phyloP scores from a whole-genome alignment of 1,140 invertebrate species.

The Drosophila eugracilis region DNA sequence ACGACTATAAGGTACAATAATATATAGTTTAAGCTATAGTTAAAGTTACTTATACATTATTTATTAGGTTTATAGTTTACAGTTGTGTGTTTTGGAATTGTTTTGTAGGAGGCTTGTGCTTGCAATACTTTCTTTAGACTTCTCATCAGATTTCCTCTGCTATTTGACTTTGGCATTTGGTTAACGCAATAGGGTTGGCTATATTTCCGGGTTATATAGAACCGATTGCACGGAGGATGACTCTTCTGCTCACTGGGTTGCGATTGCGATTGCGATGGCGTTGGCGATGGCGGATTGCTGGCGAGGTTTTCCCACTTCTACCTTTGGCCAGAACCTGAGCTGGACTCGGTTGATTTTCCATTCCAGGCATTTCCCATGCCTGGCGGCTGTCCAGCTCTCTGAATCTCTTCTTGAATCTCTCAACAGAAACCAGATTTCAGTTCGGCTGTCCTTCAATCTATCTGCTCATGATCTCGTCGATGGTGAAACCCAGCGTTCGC shows the following conservation, averaged over 20 bases:
- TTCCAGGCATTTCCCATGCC: conserved; percentile 76
- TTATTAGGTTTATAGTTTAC: conserved; percentile 31
- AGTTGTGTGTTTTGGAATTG: conserved; percentile 45
- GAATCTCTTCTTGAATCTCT: conserved; percentile 29
- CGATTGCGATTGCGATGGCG: conserved; percentile 9
- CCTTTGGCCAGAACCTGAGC: conserved; percentile 39
- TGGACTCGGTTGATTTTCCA: conserved; percentile 34
- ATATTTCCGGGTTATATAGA: conserved; percentile 22
- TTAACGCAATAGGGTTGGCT: conserved; percentile 29
- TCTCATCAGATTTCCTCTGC: conserved; percentile 30
- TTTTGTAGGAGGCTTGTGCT: conserved; percentile 35
- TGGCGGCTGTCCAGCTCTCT: conserved; percentile 53
- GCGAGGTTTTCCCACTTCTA: conserved; percentile 23
- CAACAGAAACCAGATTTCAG: conserved; percentile 63
- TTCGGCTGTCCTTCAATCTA: conserved; percentile 83
- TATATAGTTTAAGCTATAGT: conserved; percentile 11
- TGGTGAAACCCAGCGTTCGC: conserved; percentile 90
- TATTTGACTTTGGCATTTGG: conserved; percentile 65
- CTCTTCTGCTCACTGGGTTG: conserved; percentile 36
- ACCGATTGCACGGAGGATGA: conserved; percentile 57
- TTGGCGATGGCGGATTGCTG: conserved; percentile 9
- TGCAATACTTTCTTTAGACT: conserved; percentile 31
- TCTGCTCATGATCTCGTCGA: conserved; percentile 93
- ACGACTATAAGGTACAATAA: conserved; percentile 44
- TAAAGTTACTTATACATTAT: conserved; percentile 13